phyloP scores from a whole-genome alignment of 2,888 invertebrate species.

The Cheilosia pagana region DNA sequence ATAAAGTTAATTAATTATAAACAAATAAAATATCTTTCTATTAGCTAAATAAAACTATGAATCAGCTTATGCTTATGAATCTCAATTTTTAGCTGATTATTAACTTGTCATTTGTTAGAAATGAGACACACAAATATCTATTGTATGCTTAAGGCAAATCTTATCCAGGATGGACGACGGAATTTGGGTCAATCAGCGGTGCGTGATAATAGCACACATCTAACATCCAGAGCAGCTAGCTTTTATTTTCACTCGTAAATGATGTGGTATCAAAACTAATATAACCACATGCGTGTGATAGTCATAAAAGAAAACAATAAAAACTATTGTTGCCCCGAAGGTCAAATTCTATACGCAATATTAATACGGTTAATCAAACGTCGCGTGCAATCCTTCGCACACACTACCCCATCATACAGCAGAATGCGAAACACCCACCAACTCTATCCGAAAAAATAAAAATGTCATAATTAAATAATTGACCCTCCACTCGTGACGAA shows the following conservation, averaged over 20 bases:
- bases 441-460: background rate
- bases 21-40: too few relatives aligned
- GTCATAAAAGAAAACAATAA: conserved; percentile 26
- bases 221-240: background rate
- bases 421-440: conserved; percentile 17
- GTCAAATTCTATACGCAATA: conserved; percentile 4
- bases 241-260: background rate
- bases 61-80: background rate
- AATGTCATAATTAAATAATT: conserved; percentile 40
- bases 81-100: background rate
- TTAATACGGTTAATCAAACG: conserved; percentile 14
- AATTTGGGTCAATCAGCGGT: too few relatives aligned
- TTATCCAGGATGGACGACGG: background rate
- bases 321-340: conserved; percentile 29
- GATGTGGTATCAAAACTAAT: background rate
- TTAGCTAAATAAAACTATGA: background rate
- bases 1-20: too few relatives aligned
- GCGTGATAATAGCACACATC: background rate
- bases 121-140: background rate
- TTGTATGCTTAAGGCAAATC: background rate
- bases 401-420: background rate
- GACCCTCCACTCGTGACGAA: conserved; percentile 35
- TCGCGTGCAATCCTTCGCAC: conserved; percentile 31
- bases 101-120: background rate
- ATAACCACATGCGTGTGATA: conserved; percentile 5